Base-by-base conservation (phyloP, 2,888 invertebrate species). In the Limnephilus marmoratus region DNA sequence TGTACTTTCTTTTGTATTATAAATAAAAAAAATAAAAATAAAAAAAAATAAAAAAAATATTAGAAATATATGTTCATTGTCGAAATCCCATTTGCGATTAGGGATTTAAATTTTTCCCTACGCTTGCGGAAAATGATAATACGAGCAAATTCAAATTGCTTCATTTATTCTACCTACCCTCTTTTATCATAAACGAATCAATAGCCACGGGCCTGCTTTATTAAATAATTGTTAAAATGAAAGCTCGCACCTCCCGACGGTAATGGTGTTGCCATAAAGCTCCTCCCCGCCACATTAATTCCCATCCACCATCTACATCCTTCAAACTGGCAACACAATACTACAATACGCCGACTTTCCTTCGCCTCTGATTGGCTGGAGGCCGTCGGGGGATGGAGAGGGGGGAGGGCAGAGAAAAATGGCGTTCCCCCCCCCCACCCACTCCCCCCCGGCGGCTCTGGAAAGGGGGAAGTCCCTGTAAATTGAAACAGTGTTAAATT, bases 401-500 rank as follows among this genome's bases (percentile, higher is more conserved):
- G 90, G 82, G 68, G 86, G 87, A 83, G 90, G 91, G 91, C 68
- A 90, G 90, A 91, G 93, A 93, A 92, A 93, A 93, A 93, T 93
- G 92, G 93, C 92, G 91, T 91, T 90, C 90, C 83, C 68, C n/a
- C n/a, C 91, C 86, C 53, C 68, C 34, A 18, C 12, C 85, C 90
- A 41, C 82, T 92, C 81, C 81, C 81, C 53, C 83, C 31, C 24
- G 45, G 91, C 83, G 13, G 80, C 88, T 3, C 45, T 82, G 90
- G 90, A 37, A 87, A n/a, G 80, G 53, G 81, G 90, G 29, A 53
- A 90, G 92, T 92, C 92, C 87, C 91, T 91, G 93, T 91, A 93
- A 93, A 93, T 93, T 93, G 93, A 93, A 93, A 93, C 93, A 92
- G 93, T 93, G 93, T 93, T 93, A 93, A 93, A 93, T 93, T 93